phyloP scores from a whole-genome alignment of 1,140 invertebrate species.

The Lasioglossum baleicum region DNA sequence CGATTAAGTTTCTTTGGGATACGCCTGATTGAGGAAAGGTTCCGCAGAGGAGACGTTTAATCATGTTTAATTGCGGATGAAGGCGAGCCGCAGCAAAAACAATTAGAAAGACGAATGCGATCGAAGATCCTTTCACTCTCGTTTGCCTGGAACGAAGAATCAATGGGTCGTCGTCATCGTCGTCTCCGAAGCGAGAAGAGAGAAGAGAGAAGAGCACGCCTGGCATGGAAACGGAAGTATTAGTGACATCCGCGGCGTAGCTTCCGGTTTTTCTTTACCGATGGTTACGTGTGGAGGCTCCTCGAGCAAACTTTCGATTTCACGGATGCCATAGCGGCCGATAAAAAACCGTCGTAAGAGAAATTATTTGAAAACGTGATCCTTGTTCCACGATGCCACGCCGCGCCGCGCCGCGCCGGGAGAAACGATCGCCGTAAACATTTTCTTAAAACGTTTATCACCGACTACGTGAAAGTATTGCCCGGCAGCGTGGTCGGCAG shows the following conservation, averaged over 20 bases:
- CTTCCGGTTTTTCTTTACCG: slow-evolving; percentile 48
- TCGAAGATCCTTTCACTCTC: slow-evolving; percentile 49
- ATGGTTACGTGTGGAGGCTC: not conserved
- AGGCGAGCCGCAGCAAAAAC: not conserved
- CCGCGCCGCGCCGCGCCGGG: too few relatives aligned
- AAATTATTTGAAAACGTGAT: not conserved
- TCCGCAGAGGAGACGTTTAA: not conserved
- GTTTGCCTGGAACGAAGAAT: not conserved
- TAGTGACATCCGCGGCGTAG: slow-evolving; percentile 35
- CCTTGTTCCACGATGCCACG: too few relatives aligned
- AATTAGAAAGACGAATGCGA: not conserved
- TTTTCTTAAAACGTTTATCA: not conserved
- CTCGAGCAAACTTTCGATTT: not conserved
- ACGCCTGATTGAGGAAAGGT: too few relatives aligned
- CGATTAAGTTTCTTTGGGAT: too few relatives aligned
- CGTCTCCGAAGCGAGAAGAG: not conserved
- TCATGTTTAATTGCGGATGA: slow-evolving; percentile 23
- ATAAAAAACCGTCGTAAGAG: not conserved
- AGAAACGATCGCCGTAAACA: not conserved
- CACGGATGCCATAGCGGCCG: not conserved
- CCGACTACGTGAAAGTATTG: not conserved
- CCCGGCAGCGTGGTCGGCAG: too few relatives aligned
- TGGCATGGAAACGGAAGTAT: slow-evolving; percentile 36
- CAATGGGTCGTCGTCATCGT: not conserved
- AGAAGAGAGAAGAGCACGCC: not conserved